Conservation (phyloP, 2,113 vertebrate species). For the Clarias macrocephalus region DNA sequence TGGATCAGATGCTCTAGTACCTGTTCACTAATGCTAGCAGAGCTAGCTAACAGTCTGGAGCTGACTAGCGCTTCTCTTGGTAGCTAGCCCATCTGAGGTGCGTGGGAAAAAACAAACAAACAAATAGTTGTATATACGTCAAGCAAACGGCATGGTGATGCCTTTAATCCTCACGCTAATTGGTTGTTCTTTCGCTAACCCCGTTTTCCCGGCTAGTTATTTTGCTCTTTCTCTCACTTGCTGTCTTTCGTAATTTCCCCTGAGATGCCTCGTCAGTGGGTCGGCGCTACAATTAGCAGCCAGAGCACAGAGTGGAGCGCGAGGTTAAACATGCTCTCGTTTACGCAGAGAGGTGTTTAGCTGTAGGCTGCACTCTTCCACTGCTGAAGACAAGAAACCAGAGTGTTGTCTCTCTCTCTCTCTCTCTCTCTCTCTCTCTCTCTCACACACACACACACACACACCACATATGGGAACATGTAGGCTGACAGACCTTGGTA, state of each 20-base stretch:
- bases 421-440: background rate
- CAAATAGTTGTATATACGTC: background rate
- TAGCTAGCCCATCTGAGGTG: background rate
- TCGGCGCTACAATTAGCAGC: slow-evolving; percentile 29
- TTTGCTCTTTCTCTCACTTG: slow-evolving; percentile 4
- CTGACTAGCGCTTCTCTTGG: background rate
- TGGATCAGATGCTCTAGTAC: background rate
- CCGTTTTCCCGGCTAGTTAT: background rate
- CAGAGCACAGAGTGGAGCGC: background rate
- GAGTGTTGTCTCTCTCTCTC: background rate
- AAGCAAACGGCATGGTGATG: background rate
- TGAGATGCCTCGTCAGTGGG: slow-evolving; percentile 3
- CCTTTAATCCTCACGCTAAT: background rate
- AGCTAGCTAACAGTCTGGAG: background rate
- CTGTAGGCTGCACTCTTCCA: background rate
- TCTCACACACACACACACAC: slow-evolving; percentile 3
- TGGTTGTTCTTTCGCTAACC: slow-evolving; percentile 24
- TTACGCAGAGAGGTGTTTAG: background rate
- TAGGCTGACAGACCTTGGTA: background rate
- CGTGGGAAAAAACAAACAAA: slow-evolving; percentile 13
- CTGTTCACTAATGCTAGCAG: background rate
- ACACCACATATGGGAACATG: background rate
- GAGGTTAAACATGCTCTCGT: slow-evolving; percentile 14
- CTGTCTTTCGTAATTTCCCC: slow-evolving; percentile 27
- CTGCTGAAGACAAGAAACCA: background rate